These are phyloP conservation scores for Petaurus breviceps DNA, from an alignment of 2,113 vertebrate genomes.

Conservation along the genomic window DNA sequence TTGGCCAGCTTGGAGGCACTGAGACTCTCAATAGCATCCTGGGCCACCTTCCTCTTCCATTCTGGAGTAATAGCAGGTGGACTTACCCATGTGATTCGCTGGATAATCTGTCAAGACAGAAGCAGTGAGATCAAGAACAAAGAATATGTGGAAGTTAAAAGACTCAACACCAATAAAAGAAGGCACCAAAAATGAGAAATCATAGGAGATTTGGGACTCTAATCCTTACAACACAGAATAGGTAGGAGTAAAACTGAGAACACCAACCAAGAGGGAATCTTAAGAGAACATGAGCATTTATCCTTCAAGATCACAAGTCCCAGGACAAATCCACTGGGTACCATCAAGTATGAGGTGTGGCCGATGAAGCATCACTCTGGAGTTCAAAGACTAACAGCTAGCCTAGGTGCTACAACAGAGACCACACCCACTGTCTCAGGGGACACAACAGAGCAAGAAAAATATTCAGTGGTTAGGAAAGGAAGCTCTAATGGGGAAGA, in stretches of 20 bases:
- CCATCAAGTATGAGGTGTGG: not conserved
- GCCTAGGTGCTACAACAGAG: slow-evolving; percentile 11
- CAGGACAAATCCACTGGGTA: not conserved
- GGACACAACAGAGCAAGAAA: slow-evolving; percentile 35
- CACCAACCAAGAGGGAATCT: not conserved
- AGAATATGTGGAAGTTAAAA: not conserved
- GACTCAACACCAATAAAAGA: not conserved
- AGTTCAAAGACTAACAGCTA: not conserved
- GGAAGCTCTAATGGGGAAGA: slow-evolving; percentile 14
- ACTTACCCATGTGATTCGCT: slow-evolving; percentile 95
- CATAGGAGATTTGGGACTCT: not conserved
- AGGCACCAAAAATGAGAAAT: not conserved
- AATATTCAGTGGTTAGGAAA: not conserved
- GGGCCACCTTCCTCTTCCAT: slow-evolving; percentile 98
- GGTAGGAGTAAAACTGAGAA: not conserved
- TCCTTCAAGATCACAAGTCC: not conserved
- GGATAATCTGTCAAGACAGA: slow-evolving; percentile 89
- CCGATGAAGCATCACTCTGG: not conserved
- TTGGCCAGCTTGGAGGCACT: slow-evolving; percentile 96
- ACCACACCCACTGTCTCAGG: not conserved
- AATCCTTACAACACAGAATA: slow-evolving; percentile 10
- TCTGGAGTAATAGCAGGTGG: slow-evolving; percentile 93
- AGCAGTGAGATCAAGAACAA: not conserved
- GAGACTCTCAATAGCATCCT: slow-evolving; percentile 98
- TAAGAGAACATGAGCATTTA: not conserved